Conservation (phyloP, 2,888 invertebrate genomes). For the Oxyteleia sp. region DNA sequence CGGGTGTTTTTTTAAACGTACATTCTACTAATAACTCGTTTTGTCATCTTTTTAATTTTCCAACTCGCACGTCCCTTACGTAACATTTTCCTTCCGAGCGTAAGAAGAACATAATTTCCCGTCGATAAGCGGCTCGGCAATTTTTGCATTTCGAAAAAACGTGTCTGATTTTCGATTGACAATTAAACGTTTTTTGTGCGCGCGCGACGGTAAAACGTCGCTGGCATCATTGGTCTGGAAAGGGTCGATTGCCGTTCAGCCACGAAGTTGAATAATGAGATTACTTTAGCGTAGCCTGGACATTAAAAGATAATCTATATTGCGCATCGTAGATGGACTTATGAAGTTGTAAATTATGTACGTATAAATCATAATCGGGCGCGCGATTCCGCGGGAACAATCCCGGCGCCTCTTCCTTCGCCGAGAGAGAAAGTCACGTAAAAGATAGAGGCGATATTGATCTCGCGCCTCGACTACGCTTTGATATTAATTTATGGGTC, state of each 20-base stretch:
- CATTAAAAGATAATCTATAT: conserved; percentile 61
- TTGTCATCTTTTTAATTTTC: too few species aligned
- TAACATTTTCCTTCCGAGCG: neutral
- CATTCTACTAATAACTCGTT: too few species aligned
- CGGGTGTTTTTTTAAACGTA: too few species aligned
- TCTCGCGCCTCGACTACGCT: conserved; percentile 45
- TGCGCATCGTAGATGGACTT: conserved; percentile 56
- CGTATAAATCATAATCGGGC: conserved; percentile 58
- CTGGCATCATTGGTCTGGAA: conserved; percentile 40
- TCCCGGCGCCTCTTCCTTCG: conserved; percentile 48
- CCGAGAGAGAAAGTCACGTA: conserved; percentile 57
- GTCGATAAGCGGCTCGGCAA: neutral
- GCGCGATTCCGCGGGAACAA: conserved; percentile 36
- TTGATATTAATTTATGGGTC: conserved; percentile 67
- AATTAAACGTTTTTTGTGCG: conserved; percentile 37
- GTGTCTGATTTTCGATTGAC: conserved; percentile 33
- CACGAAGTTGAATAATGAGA: conserved; percentile 66
- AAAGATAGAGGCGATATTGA: conserved; percentile 69
- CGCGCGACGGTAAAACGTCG: conserved; percentile 25
- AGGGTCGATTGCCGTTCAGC: conserved; percentile 52
- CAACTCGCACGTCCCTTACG: too few species aligned
- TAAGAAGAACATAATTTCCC: neutral
- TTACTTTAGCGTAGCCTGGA: conserved; percentile 50
- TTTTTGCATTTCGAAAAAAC: conserved; percentile 15
- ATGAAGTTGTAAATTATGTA: conserved; percentile 63